Conservation (phyloP, 2,113 vertebrate species). For the Otus sunia region DNA sequence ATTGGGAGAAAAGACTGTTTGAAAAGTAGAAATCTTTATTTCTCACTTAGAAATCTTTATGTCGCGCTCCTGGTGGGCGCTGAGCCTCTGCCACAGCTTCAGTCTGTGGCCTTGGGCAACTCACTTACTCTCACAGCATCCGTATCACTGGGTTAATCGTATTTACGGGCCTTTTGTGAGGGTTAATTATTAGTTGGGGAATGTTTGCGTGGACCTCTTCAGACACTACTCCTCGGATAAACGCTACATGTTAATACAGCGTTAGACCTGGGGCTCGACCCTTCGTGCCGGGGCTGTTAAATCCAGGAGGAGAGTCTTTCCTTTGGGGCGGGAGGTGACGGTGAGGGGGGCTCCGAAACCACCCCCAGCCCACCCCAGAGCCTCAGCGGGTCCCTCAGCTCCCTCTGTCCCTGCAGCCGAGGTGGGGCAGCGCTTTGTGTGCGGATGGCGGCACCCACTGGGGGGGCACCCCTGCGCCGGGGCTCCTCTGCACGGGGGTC, state of each 20-base stretch:
- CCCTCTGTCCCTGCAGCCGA: rapidly evolving
- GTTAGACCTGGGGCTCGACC: background rate
- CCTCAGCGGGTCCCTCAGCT: background rate
- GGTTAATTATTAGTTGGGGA: conserved; percentile 32
- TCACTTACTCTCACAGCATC: background rate
- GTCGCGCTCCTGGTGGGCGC: background rate
- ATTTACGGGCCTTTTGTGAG: background rate
- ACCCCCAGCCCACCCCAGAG: background rate
- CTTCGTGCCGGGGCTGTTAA: background rate
- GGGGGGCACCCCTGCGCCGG: background rate
- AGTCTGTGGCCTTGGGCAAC: background rate
- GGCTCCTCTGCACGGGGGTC: background rate
- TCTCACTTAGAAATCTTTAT: background rate
- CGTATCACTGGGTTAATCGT: conserved; percentile 1
- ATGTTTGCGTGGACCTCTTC: background rate
- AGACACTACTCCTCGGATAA: background rate
- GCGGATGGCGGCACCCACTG: background rate
- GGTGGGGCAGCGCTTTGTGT: background rate
- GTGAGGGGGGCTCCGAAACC: background rate
- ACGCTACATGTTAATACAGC: rapidly evolving
- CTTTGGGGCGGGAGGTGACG: background rate
- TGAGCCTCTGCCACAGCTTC: background rate
- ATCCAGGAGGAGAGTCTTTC: background rate
- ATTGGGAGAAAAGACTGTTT: rapidly evolving
- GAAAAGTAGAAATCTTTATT: background rate